phyloP scores from a whole-genome alignment of 2,888 invertebrate genomes.

The Acanthosepion esculentum region DNA sequence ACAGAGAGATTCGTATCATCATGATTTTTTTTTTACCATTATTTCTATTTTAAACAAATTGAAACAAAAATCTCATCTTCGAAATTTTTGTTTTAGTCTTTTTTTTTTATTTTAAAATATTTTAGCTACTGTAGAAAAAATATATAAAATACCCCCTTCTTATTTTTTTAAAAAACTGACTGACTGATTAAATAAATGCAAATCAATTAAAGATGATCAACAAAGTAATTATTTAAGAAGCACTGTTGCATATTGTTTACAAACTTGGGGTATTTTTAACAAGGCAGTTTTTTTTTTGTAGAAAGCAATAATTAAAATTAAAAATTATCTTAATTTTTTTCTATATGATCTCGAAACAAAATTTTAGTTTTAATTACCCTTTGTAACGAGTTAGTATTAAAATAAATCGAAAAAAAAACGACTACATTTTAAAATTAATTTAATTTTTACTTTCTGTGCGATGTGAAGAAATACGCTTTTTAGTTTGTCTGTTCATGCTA shows the following conservation, averaged over 20 bases:
- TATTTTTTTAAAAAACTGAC: background rate
- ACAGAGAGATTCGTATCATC: no score
- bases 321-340: background rate
- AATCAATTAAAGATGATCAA: background rate
- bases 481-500: background rate
- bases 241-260: background rate
- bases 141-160: no score
- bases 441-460: background rate
- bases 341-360: background rate
- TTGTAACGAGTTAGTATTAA: background rate
- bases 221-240: background rate
- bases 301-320: background rate
- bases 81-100: background rate
- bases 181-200: accelerated
- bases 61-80: no score
- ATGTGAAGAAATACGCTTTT: background rate
- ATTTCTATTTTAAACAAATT: no score
- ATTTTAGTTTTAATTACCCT: background rate
- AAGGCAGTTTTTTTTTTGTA: background rate
- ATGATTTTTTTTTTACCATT: no score
- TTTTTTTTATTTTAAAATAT: background rate
- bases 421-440: background rate
- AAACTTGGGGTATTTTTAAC: background rate
- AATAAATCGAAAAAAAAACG: background rate
- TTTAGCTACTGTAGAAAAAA: background rate